Percentiles rank a stretch among this genome's conserved stretches.
These are phyloP conservation scores for Automeris io DNA, from an alignment of 2,888 invertebrate species.

Conservation along the genomic window DNA sequence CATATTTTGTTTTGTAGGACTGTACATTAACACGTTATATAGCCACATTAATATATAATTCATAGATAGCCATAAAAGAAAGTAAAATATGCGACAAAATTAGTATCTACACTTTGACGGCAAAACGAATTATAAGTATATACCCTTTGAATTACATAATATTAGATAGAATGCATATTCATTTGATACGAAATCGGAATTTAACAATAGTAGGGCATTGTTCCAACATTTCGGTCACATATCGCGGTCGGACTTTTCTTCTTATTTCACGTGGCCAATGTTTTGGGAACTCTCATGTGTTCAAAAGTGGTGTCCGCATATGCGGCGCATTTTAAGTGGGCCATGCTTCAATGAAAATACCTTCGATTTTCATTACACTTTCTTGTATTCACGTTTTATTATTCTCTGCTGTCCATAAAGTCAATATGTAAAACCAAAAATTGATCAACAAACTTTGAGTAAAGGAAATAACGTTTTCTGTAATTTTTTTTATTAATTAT, in stretches of 20 bases:
- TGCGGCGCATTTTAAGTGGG: constrained; percentile 17
- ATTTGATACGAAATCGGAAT: background rate
- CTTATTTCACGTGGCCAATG: constrained; percentile 23
- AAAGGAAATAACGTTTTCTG: too few species aligned
- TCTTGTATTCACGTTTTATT: background rate
- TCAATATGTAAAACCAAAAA: too few species aligned
- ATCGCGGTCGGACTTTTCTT: constrained; percentile 14
- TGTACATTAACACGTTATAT: too few species aligned
- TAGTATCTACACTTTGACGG: too few species aligned
- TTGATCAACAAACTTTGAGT: too few species aligned
- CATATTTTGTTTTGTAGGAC: too few species aligned
- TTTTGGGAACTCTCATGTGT: constrained; percentile 12
- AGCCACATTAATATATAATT: too few species aligned
- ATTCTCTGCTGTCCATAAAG: background rate
- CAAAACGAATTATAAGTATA: too few species aligned
- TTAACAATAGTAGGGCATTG: constrained; percentile 20
- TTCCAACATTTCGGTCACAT: constrained; percentile 29
- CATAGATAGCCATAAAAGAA: too few species aligned
- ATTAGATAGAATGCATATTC: background rate
- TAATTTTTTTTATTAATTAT: too few species aligned
- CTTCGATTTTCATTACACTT: background rate
- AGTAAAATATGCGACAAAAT: too few species aligned
- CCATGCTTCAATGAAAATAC: constrained; percentile 9
- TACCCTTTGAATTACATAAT: too few species aligned
- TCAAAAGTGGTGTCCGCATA: constrained; percentile 17